Evolutionary conservation across 2,113 vertebrate species (phyloP).

Genomic region (Poeciliopsis occidentalis): DNA sequence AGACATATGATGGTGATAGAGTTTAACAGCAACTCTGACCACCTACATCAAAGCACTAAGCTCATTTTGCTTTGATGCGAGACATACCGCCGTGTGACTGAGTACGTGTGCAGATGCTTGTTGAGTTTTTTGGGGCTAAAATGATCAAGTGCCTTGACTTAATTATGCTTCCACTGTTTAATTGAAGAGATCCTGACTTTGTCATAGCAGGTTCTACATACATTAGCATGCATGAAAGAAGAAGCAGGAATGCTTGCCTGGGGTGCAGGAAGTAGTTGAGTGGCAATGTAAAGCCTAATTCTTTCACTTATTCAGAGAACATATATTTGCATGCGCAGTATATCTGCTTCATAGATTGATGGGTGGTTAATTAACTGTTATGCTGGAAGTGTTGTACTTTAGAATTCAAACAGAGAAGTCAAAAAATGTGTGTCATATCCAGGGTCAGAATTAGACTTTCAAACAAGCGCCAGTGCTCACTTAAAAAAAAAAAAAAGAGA

Average conservation of each 20-base stretch:
- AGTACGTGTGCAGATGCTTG: conserved; percentile 15
- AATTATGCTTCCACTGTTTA: conserved; percentile 46
- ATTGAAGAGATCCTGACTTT: conserved; percentile 54
- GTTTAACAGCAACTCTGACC: conserved; percentile 17
- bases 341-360: conserved; percentile 40
- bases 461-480: conserved; percentile 43
- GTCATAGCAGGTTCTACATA: conserved; percentile 39
- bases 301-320: conserved; percentile 41
- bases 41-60: conserved; percentile 7
- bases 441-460: conserved; percentile 54
- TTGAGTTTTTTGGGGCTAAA: conserved; percentile 13
- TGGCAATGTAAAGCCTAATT: conserved; percentile 40
- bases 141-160: conserved; percentile 47
- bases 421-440: conserved; percentile 22
- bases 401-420: conserved; percentile 44
- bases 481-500: conserved; percentile 46
- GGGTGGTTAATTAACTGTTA: conserved; percentile 62
- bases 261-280: conserved; percentile 32
- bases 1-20: conserved; percentile 6
- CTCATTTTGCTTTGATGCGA: conserved; percentile 25
- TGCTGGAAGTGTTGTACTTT: conserved; percentile 33
- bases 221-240: conserved; percentile 54
- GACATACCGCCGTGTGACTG: conserved; percentile 14
- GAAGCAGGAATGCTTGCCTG: conserved; percentile 20
- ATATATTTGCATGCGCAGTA: conserved; percentile 30